Percentiles rank a stretch among this genome's conserved stretches.
phyloP scores from a whole-genome alignment of 2,888 invertebrate species.

The Caenorhabditis sp. region DNA sequence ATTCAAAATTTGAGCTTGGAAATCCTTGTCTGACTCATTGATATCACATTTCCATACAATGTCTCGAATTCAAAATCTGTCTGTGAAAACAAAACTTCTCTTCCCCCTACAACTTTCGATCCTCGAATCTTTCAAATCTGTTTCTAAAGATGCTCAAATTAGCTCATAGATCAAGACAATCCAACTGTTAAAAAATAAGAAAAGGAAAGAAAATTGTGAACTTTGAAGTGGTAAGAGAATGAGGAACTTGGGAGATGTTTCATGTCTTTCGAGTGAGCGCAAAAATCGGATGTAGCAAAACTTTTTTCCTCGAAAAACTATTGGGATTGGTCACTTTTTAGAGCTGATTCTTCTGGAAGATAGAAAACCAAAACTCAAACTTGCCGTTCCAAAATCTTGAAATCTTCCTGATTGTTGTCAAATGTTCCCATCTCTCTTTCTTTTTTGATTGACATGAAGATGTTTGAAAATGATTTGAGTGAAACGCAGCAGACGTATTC shows the following conservation, averaged over 20 bases:
- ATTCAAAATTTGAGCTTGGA: not conserved
- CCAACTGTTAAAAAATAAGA: conserved; percentile 3
- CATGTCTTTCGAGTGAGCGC: conserved; percentile 12
- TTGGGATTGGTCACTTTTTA: not conserved
- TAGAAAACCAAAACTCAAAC: conserved; percentile 13
- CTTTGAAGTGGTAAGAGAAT: conserved; percentile 54
- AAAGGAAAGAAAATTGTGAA: conserved; percentile 33
- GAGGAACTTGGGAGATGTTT: conserved; percentile 45
- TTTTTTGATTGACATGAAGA: conserved; percentile 50
- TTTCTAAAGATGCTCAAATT: conserved; percentile 30
- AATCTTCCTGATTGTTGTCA: conserved; percentile 40
- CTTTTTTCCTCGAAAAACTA: not conserved
- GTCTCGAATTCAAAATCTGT: not conserved
- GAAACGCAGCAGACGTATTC: conserved; percentile 37
- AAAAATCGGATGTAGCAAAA: conserved; percentile 29
- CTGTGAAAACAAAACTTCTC: not conserved
- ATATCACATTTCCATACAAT: not conserved
- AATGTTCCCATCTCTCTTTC: conserved; percentile 43
- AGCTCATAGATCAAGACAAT: conserved; percentile 53
- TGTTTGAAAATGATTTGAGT: conserved; percentile 35
- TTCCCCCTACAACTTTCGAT: conserved; percentile 11
- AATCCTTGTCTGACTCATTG: not conserved
- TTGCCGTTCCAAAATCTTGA: not conserved
- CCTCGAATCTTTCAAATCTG: not conserved
- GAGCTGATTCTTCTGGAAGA: not conserved